A percentile compares a stretch with the other conserved stretches of the same genome.
phyloP scores from a whole-genome alignment of 2,888 invertebrate species.

The Tetranychus piercei region DNA sequence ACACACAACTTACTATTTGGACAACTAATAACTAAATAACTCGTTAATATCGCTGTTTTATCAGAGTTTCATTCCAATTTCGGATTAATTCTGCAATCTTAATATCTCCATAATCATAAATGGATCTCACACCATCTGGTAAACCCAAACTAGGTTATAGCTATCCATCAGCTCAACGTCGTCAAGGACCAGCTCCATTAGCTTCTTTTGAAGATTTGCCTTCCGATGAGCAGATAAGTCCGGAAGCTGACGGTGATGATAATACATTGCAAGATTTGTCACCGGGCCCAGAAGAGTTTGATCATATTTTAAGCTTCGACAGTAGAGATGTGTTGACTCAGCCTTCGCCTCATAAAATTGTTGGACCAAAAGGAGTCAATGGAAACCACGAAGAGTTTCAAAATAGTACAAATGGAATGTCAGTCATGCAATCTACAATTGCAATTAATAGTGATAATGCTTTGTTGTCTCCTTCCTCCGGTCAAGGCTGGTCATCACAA shows the following conservation, averaged over 20 bases:
- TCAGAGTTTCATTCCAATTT: too few species aligned
- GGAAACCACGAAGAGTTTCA: not conserved
- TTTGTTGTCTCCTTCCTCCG: not conserved
- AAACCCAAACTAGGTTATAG: slow-evolving; percentile 4
- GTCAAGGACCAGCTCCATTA: slow-evolving; percentile 78
- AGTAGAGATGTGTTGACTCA: slow-evolving; percentile 12
- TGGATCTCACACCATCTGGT: slow-evolving; percentile 3
- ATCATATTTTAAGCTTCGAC: slow-evolving; percentile 14
- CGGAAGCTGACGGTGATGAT: slow-evolving; percentile 29
- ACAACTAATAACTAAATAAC: too few species aligned
- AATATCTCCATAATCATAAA: not conserved
- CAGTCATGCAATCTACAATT: not conserved
- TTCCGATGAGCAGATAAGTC: slow-evolving; percentile 49
- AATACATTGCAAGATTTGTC: slow-evolving; percentile 18
- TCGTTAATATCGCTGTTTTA: too few species aligned
- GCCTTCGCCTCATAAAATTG: not conserved
- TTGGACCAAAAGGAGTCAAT: not conserved
- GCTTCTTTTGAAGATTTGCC: slow-evolving; percentile 72
- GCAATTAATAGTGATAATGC: not conserved
- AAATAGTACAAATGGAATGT: not conserved
- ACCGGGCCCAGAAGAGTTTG: not conserved
- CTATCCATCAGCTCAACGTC: slow-evolving; percentile 36
- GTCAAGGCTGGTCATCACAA: not conserved
- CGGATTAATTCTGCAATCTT: too few species aligned
- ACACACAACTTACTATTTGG: not conserved